Conservation (phyloP, 1,140 invertebrate genomes). For the Conus betulinus region DNA sequence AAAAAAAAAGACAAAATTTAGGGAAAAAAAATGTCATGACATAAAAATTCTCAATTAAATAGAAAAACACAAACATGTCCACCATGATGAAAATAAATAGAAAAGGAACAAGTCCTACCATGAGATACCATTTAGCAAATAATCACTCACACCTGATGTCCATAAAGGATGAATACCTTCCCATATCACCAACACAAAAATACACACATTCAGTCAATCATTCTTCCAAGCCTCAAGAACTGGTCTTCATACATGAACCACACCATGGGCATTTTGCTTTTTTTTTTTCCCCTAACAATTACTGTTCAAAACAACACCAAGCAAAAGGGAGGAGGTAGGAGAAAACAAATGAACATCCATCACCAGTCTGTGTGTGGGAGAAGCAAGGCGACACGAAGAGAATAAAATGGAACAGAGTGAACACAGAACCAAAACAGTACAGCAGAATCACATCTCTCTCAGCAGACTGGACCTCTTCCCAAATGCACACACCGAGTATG, state of each 20-base stretch:
- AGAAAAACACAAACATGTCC: too few relatives aligned
- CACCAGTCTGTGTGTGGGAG: background rate
- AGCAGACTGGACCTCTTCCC: background rate
- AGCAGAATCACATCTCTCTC: background rate
- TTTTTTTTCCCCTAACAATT: background rate
- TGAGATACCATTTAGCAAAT: background rate
- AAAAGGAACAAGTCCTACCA: too few relatives aligned
- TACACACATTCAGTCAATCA: background rate
- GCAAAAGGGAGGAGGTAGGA: background rate
- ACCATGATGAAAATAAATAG: too few relatives aligned
- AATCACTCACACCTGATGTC: background rate
- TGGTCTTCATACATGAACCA: background rate
- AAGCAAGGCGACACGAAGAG: background rate
- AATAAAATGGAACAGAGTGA: background rate
- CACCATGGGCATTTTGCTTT: background rate
- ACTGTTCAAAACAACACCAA: background rate
- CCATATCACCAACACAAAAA: background rate
- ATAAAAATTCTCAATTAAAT: too few relatives aligned
- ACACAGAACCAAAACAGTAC: background rate
- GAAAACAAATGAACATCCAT: background rate
- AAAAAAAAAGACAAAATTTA: too few relatives aligned
- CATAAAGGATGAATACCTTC: background rate
- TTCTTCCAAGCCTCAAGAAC: background rate
- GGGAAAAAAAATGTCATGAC: too few relatives aligned
- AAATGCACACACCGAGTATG: too few relatives aligned